A percentile compares a stretch with the other conserved stretches of the same genome.
These are phyloP conservation scores for Ciconia maguari DNA, from an alignment of 2,113 vertebrate species.

Conservation along the genomic window DNA sequence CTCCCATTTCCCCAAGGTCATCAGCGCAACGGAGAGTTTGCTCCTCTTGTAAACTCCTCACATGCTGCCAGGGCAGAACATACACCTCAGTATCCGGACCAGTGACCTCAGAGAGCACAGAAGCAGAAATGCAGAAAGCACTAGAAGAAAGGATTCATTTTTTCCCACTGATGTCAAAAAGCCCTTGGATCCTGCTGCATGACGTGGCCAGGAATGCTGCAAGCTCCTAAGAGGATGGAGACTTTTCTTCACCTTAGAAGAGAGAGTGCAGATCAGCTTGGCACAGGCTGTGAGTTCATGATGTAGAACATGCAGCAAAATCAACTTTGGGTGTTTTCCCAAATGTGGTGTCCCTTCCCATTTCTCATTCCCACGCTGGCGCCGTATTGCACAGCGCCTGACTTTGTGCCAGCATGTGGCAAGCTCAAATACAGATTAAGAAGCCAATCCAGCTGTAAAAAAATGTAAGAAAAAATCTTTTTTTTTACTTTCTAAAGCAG, in stretches of 20 bases:
- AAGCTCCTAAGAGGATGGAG: neutral
- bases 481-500: neutral
- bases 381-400: neutral
- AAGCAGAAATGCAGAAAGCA: neutral
- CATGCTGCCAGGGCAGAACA: neutral
- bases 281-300: neutral
- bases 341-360: neutral
- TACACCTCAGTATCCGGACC: neutral
- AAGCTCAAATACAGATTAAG: neutral
- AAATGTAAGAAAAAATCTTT: neutral
- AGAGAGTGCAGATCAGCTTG: neutral
- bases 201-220: neutral
- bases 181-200: neutral
- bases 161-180: neutral
- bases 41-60: neutral
- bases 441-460: neutral
- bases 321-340: neutral
- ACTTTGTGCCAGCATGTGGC: neutral
- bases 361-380: neutral
- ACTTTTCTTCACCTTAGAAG: neutral
- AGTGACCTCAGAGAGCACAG: neutral
- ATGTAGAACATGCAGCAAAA: neutral
- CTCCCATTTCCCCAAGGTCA: neutral
- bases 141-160: neutral
- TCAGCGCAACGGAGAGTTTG: neutral